These are phyloP conservation scores for Malurus alboscapulatus DNA, from an alignment of 2,113 vertebrate genomes.

Conservation along the genomic window DNA sequence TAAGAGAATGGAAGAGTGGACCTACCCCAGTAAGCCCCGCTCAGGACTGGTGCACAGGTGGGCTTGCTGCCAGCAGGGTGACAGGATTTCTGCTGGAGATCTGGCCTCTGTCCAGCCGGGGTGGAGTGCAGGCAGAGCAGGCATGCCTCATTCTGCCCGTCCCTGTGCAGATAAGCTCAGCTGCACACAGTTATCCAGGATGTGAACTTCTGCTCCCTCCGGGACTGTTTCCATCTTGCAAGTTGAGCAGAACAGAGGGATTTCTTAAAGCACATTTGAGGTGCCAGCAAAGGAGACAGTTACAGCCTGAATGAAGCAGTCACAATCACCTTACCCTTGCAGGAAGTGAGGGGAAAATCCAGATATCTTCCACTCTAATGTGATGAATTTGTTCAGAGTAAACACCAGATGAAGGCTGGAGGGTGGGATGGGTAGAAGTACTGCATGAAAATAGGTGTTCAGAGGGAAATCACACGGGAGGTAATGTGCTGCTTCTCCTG, in stretches of 20 bases:
- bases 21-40: not conserved
- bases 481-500: not conserved
- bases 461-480: not conserved
- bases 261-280: fast-evolving
- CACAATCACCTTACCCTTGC: not conserved
- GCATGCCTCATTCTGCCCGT: not conserved
- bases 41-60: fast-evolving
- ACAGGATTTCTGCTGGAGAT: fast-evolving
- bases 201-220: not conserved
- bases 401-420: not conserved
- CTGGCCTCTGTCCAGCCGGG: not conserved
- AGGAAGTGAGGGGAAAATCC: not conserved
- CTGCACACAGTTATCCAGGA: not conserved
- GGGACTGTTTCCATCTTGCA: not conserved
- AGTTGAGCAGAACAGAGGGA: not conserved
- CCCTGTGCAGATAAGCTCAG: not conserved
- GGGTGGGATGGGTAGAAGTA: not conserved
- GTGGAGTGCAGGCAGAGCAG: not conserved
- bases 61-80: not conserved
- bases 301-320: not conserved
- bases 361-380: not conserved
- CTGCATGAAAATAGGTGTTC: not conserved
- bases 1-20: too few relatives aligned
- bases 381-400: not conserved
- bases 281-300: not conserved